These are phyloP conservation scores for Arge pagana DNA, from an alignment of 2,888 invertebrate genomes.

Conservation along the genomic window DNA sequence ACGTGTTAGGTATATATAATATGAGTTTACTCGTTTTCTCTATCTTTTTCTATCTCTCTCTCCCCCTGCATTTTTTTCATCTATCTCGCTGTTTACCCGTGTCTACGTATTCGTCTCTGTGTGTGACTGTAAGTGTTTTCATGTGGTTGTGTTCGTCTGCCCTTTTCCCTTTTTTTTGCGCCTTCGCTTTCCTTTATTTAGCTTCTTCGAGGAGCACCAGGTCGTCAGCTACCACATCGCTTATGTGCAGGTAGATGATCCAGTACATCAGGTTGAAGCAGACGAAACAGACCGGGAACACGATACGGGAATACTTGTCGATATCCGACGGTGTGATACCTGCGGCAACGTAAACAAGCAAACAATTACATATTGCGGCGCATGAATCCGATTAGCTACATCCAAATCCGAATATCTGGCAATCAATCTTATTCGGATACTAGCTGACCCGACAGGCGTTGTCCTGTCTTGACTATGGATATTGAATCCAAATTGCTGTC, in stretches of 20 bases:
- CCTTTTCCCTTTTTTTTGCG: constrained; percentile 30
- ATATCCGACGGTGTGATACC: constrained; percentile 95
- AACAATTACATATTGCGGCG: too few relatives aligned
- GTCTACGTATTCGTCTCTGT: neutral
- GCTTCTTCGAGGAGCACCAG: constrained; percentile 70
- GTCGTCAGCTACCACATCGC: constrained; percentile 93
- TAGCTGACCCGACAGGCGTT: too few relatives aligned
- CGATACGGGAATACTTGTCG: constrained; percentile 98
- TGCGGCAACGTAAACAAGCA: too few relatives aligned
- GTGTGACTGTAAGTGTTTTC: neutral
- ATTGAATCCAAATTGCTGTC: too few relatives aligned
- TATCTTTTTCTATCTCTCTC: neutral
- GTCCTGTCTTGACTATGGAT: too few relatives aligned
- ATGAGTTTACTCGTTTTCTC: neutral
- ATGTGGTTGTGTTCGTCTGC: constrained; percentile 2
- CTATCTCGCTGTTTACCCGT: neutral
- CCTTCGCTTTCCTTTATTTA: constrained; percentile 43
- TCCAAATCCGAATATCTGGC: too few relatives aligned
- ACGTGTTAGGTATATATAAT: too few relatives aligned
- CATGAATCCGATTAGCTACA: too few relatives aligned
- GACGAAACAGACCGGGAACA: constrained; percentile 98
- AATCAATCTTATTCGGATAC: too few relatives aligned
- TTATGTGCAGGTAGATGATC: constrained; percentile 96
- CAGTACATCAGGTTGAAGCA: constrained; percentile 99
- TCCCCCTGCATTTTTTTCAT: neutral